Evolutionary conservation across 2,888 invertebrate species (phyloP), one percentile per base, ranked within the genome.

Genomic region (Zonitis immaculata): DNA sequence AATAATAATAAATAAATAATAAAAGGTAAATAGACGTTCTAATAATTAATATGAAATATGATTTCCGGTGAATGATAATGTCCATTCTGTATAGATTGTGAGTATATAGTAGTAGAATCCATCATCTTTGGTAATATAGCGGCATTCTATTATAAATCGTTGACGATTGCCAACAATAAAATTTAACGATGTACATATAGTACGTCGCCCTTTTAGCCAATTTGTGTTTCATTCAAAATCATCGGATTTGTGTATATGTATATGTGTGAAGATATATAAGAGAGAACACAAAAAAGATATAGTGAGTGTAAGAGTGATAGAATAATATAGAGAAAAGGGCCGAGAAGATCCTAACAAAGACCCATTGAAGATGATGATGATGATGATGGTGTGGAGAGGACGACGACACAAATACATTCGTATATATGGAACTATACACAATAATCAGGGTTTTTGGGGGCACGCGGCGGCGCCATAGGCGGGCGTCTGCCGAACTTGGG

Each of bases 391-490:
- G 8, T 11, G 39, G 14, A 1, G 14, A 18, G 3, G 39, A 39
- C 39, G 20, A 39, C 39, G 14, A 39, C 39, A 39, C 39, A 4
- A 39, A 39, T 16, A 39, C 39, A 39, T 39, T 39, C 39, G 9
- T 35, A 35, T n/a, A n/a, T 16, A 12, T 32, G 12, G 47, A 49
- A 20, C 52, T 47, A 25, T 30, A 39, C 48, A 49, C 54, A 50
- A 54, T 50, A 53, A 48, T 54, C 54, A 48, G 51, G 49, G 49
- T 53, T 51, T 52, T 50, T 53, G 57, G 57, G 56, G 62, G 66
- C 64, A 65, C 64, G 60, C 67, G 54, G 39, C 39, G 72, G 73
- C 73, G 73, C 73, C 73, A 70, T 69, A 70, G 73, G 72, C 73
- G 72, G 71, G 66, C 72, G 68, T 63, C 72, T 66, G 68, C 64